Evolutionary conservation across 2,797 vertebrate species (phyloP).

Genomic region (Hozukius guyotensis): DNA sequence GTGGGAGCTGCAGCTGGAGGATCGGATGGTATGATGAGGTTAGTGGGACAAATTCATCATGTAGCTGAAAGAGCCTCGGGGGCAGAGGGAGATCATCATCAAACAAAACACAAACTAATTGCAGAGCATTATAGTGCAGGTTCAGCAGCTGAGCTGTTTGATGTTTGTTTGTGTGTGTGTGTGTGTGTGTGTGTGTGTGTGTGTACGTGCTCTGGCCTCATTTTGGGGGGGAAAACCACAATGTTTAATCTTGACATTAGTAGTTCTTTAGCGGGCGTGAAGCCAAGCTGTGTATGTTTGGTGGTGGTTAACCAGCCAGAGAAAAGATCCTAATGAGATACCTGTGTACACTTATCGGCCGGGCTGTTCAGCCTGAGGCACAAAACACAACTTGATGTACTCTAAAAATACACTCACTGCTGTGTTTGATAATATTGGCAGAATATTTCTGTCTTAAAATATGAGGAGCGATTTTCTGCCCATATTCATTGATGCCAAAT

Average conservation of each 20-base stretch:
- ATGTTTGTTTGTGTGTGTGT: conserved; percentile 36
- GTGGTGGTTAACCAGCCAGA: conserved; percentile 67
- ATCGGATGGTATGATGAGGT: conserved; percentile 56
- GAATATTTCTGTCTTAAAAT: conserved; percentile 20
- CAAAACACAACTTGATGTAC: not conserved
- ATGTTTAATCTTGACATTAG: conserved; percentile 73
- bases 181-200: conserved; percentile 17
- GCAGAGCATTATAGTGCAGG: conserved; percentile 64
- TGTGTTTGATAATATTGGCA: not conserved
- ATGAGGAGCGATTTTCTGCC: conserved; percentile 11
- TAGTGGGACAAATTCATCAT: conserved; percentile 67
- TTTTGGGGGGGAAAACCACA: conserved; percentile 77
- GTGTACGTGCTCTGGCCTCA: conserved; percentile 36
- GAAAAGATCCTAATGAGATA: conserved; percentile 62
- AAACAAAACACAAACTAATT: conserved; percentile 81
- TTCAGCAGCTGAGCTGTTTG: conserved; percentile 63
- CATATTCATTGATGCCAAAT: conserved; percentile 15
- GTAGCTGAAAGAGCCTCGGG: conserved; percentile 50
- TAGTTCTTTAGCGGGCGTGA: conserved; percentile 54
- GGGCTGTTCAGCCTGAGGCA: conserved; percentile 10
- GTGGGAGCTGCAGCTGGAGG: conserved; percentile 12
- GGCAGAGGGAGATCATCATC: conserved; percentile 68
- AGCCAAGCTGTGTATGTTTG: conserved; percentile 54
- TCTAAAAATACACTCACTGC: conserved; percentile 12
- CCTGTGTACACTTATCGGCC: conserved; percentile 35